Conservation (phyloP, 2,797 vertebrate genomes). For the Leptoclinus maculatus region DNA sequence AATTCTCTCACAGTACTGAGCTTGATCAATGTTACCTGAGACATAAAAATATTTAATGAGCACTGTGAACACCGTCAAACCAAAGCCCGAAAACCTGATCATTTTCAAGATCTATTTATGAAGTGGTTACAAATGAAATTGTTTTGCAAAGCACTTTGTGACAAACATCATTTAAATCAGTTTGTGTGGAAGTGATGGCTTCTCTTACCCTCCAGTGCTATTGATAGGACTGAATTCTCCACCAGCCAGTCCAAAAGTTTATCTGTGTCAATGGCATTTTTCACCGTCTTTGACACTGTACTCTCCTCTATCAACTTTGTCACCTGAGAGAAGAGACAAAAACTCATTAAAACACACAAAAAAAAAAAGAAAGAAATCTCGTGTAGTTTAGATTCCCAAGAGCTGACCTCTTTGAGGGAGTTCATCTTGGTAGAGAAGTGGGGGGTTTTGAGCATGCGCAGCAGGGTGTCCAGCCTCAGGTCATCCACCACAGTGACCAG, state of each 20-base stretch:
- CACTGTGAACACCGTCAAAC: neutral
- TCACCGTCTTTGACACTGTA: constrained; percentile 97
- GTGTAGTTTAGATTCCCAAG: neutral
- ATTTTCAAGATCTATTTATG: neutral
- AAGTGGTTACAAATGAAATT: neutral
- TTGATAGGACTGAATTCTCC: constrained; percentile 97
- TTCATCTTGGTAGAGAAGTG: constrained; percentile 99
- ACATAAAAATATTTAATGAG: constrained; percentile 19
- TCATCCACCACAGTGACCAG: constrained; percentile 95
- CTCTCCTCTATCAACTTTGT: constrained; percentile 99
- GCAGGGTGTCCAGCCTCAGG: constrained; percentile 93
- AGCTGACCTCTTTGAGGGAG: constrained; percentile 96
- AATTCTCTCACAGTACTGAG: constrained; percentile 98
- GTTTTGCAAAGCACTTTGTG: neutral
- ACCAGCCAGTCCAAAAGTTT: constrained; percentile 97
- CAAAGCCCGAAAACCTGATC: neutral
- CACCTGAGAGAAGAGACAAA: constrained; percentile 82
- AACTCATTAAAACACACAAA: neutral
- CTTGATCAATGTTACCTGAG: constrained; percentile 98
- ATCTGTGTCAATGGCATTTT: constrained; percentile 98
- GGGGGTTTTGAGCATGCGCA: constrained; percentile 98
- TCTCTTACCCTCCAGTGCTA: constrained; percentile 94
- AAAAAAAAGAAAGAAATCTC: neutral
- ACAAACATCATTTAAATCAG: neutral
- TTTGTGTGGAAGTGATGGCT: neutral